A percentile compares a stretch with the other conserved stretches of the same genome.
phyloP scores from a whole-genome alignment of 2,888 invertebrate genomes.

The Metalampra italica region DNA sequence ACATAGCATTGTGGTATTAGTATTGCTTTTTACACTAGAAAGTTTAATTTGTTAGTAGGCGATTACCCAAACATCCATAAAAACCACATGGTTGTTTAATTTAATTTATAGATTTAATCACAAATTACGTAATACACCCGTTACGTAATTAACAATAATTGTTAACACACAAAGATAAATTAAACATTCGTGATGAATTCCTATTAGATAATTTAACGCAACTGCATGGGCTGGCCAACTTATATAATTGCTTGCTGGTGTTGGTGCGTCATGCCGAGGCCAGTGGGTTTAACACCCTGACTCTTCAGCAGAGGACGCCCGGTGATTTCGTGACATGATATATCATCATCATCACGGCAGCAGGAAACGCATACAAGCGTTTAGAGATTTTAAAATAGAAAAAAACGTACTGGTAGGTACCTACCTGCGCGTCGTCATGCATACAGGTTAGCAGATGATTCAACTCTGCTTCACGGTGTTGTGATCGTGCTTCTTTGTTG shows the following conservation, averaged over 20 bases:
- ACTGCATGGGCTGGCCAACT: slow-evolving; percentile 20
- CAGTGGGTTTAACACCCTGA: slow-evolving; percentile 34
- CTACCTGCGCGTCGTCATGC: slow-evolving; percentile 1
- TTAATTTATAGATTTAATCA: too few relatives aligned
- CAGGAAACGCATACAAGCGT: slow-evolving; percentile 40
- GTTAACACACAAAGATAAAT: slow-evolving; percentile 18
- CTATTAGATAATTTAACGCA: slow-evolving; percentile 42
- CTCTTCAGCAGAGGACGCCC: slow-evolving; percentile 41
- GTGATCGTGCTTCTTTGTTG: slow-evolving; percentile 13
- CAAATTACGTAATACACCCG: not conserved
- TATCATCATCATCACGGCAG: slow-evolving; percentile 35
- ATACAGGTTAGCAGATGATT: slow-evolving; percentile 10
- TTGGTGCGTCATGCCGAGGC: slow-evolving; percentile 56
- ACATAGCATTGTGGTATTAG: too few relatives aligned
- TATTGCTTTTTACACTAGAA: too few relatives aligned
- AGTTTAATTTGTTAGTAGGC: too few relatives aligned
- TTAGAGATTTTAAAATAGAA: slow-evolving; percentile 11
- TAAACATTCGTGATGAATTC: slow-evolving; percentile 33
- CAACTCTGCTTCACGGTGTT: slow-evolving; percentile 18
- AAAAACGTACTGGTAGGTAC: slow-evolving; percentile 13
- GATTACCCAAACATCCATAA: too few relatives aligned
- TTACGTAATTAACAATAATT: not conserved
- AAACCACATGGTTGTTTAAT: too few relatives aligned
- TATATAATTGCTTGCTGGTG: slow-evolving; percentile 27
- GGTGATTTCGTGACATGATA: slow-evolving; percentile 49